These are phyloP conservation scores for Montipora sp. DNA, from an alignment of 64 coral and sea anemone genomes.

Conservation along the genomic window DNA sequence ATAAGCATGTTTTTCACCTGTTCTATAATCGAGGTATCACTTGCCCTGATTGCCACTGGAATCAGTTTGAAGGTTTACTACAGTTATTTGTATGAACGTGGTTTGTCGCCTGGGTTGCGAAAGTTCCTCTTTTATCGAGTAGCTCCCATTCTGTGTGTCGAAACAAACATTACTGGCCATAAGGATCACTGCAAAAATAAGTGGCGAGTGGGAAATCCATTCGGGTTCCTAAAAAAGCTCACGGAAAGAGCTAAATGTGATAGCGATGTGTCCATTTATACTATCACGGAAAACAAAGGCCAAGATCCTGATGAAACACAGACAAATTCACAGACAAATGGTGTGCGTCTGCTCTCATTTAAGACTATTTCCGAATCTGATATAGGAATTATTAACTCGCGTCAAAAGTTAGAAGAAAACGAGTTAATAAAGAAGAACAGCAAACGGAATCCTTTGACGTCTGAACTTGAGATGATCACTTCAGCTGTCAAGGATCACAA, in stretches of 20 bases:
- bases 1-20: slow-evolving; percentile 83
- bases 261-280: slow-evolving; percentile 14
- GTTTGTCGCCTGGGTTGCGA: slow-evolving; percentile 42
- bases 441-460: neutral
- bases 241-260: neutral
- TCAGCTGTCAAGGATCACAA: slow-evolving; percentile 44
- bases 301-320: neutral
- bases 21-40: slow-evolving; percentile 74
- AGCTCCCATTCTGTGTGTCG: slow-evolving; percentile 58
- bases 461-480: slow-evolving; percentile 58
- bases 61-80: slow-evolving; percentile 81
- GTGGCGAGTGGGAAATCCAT: neutral
- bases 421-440: neutral
- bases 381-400: neutral
- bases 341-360: neutral
- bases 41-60: slow-evolving; percentile 86
- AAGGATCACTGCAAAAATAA: slow-evolving; percentile 2
- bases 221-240: neutral
- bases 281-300: neutral
- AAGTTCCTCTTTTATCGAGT: slow-evolving; percentile 70
- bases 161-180: neutral
- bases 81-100: slow-evolving; percentile 46
- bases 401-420: neutral
- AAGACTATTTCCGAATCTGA: neutral
- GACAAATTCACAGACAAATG: neutral